Evolutionary conservation across 2,797 vertebrate genomes (phyloP).

Genomic region (Neoniphon sammara): DNA sequence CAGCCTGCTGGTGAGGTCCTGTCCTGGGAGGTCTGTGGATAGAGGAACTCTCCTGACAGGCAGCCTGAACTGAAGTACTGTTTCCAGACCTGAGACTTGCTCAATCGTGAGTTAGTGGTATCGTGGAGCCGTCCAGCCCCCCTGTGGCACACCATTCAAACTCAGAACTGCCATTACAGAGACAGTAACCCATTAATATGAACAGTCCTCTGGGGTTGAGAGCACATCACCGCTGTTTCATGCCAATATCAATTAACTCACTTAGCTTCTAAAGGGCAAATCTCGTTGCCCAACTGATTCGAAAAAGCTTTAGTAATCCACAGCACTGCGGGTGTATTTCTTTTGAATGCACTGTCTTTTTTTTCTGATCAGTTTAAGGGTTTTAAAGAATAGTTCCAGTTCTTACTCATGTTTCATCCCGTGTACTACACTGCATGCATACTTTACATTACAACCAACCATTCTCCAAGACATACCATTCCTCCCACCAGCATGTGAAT

Average conservation of each 20-base stretch:
- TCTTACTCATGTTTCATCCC: no score
- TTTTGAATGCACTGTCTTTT: constrained; percentile 19
- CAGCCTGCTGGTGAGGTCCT: constrained; percentile 62
- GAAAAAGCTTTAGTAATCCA: constrained; percentile 18
- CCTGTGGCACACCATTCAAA: constrained; percentile 45
- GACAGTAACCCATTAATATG: constrained; percentile 44
- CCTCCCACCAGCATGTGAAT: no score
- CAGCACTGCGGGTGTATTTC: constrained; percentile 10
- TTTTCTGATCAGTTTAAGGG: constrained; percentile 1
- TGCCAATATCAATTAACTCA: constrained; percentile 47
- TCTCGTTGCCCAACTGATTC: constrained; percentile 17
- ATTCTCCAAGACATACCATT: no score
- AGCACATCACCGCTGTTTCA: constrained; percentile 39
- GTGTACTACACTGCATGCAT: no score
- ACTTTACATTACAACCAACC: no score
- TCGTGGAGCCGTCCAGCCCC: constrained; percentile 47
- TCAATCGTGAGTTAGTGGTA: constrained; percentile 61
- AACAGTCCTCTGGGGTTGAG: constrained; percentile 24
- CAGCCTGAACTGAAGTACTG: constrained; percentile 40
- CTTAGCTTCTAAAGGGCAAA: constrained; percentile 38
- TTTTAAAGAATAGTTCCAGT: no score
- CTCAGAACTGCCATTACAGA: constrained; percentile 39
- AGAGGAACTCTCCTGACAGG: constrained; percentile 50
- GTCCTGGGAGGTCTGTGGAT: constrained; percentile 71
- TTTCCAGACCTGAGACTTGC: constrained; percentile 49